A percentile compares a stretch with the other conserved stretches of the same genome.
Conservation (phyloP, 2,888 invertebrate genomes). For the Hydrotaea cyrtoneurina region DNA sequence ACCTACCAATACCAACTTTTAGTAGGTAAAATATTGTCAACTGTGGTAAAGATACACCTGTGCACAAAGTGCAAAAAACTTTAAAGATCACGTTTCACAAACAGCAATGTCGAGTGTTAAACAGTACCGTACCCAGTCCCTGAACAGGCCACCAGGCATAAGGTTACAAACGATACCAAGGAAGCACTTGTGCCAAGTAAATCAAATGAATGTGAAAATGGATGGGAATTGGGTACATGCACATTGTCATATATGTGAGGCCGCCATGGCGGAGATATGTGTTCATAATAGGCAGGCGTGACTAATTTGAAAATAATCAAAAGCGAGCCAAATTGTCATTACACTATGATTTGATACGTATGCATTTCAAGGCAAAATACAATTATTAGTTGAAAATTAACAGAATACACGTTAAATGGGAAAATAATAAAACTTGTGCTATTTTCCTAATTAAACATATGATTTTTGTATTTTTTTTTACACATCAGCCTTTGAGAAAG, state of each 20-base stretch:
- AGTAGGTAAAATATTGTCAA: neutral
- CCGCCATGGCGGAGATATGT: neutral
- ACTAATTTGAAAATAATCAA: neutral
- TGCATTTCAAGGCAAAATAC: too few species aligned
- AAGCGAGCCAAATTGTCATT: too few species aligned
- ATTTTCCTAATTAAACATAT: too few species aligned
- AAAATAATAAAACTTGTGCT: neutral
- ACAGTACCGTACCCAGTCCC: neutral
- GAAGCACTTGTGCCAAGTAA: neutral
- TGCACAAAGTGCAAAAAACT: neutral
- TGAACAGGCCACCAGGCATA: too few species aligned
- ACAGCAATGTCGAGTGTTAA: conserved; percentile 9
- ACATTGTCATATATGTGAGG: neutral
- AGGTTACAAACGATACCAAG: neutral
- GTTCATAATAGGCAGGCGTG: conserved; percentile 10
- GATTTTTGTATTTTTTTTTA: too few species aligned
- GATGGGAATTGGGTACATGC: neutral
- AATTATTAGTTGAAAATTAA: too few species aligned
- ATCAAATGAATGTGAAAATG: neutral
- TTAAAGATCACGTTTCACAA: conserved; percentile 48
- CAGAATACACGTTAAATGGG: too few species aligned
- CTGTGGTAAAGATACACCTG: neutral
- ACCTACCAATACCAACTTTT: neutral
- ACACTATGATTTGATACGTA: too few species aligned
- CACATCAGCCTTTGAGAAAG: too few species aligned